Evolutionary conservation across 2,113 vertebrate species (phyloP), one percentile per base, ranked within the genome.

Genomic region (Clarias macrocephalus): DNA sequence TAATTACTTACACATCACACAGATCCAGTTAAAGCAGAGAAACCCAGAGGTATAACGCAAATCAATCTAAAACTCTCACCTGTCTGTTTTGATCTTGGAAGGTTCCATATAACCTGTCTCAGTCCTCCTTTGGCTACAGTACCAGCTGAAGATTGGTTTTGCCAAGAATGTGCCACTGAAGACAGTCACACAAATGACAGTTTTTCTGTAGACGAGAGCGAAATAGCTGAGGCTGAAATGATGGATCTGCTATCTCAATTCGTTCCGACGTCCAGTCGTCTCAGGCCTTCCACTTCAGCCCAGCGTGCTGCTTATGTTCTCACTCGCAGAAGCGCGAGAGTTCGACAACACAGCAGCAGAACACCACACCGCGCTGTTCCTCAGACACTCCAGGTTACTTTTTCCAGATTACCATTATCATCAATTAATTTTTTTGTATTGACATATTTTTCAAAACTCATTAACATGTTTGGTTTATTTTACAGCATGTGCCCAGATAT

Each of bases 401-500:
- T 59, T 8, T 57, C 3, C 57, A 5, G 73, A 76, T 73, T 42
- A 23, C 33, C 19, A 23, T 42, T 52, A 52, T 5, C 42, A 42
- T 42, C 42, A 25, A 52, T 6, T 23, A 10, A 73, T 52, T 75
- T 75, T 52, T 10, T 48, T 48, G n/a, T 48, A 48, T 9, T 75
- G 12, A 72, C 8, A 18, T 66, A 6, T 37, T 37, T 33, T 75
- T 60, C 18, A 76, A 15, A 28, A 9, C 54, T 13, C 23, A 42
- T 37, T 65, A 21, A 87, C n/a, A 59, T 79, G 3, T 73, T 42
- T 63, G 5, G 37, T 87, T 85, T n/a, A 3, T 87, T 80, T 89
- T 85, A 65, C 87, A 93, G 92, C 89, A 90, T 80, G 92, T 93
- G 18, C 92, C 92, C 19, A 93, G 88, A 84, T 91, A 93, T 42